Evolutionary conservation across 2,888 invertebrate species (phyloP).

Genomic region (Protonemura montana): DNA sequence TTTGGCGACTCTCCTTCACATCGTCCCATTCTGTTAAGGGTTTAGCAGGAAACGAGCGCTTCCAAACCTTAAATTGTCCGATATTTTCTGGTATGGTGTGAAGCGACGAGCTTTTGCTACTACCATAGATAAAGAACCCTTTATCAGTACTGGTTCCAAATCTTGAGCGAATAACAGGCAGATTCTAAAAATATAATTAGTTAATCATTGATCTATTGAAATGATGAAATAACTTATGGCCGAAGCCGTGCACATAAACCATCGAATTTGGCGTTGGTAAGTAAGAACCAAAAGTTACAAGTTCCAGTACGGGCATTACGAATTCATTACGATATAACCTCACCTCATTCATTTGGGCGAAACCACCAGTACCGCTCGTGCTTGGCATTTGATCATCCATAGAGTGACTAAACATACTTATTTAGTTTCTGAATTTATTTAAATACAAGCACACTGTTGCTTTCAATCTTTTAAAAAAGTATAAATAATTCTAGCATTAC

Average conservation of each 20-base stretch:
- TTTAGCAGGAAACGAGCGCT: background rate
- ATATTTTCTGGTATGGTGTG: background rate
- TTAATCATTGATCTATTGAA: background rate
- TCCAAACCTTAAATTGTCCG: slow-evolving; percentile 26
- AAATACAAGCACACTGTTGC: background rate
- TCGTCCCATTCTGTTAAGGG: background rate
- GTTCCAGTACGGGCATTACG: too few species aligned
- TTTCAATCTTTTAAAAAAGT: background rate
- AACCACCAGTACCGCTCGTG: background rate
- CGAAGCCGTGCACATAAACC: too few species aligned
- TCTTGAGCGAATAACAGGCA: background rate
- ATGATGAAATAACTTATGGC: too few species aligned
- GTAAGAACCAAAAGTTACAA: too few species aligned
- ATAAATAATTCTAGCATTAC: background rate
- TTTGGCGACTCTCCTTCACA: background rate
- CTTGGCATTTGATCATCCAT: background rate
- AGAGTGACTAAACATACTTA: background rate
- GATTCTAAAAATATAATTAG: background rate
- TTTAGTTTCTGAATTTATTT: background rate
- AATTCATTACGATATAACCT: too few species aligned
- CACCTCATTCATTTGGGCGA: background rate
- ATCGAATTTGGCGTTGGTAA: too few species aligned
- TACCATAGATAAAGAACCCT: too few species aligned
- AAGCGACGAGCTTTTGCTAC: background rate
- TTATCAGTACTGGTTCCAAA: background rate